Conservation (phyloP, 2,113 vertebrate species). For the Phodopus roborovskii region DNA sequence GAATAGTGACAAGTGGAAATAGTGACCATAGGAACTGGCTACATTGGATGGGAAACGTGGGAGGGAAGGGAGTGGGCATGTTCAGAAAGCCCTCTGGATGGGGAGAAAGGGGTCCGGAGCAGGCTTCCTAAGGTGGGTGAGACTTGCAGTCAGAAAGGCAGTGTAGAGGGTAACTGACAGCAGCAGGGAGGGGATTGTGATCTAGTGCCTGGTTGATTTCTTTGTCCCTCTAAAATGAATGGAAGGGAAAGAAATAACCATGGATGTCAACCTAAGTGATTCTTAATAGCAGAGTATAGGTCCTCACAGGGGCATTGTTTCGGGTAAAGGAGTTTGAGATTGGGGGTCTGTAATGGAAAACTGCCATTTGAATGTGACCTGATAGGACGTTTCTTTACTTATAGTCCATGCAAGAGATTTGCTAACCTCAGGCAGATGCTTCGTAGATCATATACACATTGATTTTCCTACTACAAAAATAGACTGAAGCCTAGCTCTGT, state of each 20-base stretch:
- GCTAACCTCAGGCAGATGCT: not conserved
- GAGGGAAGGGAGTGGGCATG: not conserved
- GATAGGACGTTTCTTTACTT: not conserved
- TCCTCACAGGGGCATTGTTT: not conserved
- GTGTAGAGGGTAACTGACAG: not conserved
- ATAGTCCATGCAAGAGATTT: not conserved
- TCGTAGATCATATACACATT: not conserved
- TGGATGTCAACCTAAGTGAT: not conserved
- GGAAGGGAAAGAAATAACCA: conserved; percentile 26
- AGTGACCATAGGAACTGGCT: not conserved
- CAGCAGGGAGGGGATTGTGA: not conserved
- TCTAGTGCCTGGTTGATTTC: not conserved
- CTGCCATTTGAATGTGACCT: not conserved
- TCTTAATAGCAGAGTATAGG: not conserved
- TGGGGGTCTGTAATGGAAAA: not conserved
- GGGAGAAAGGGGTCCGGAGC: not conserved
- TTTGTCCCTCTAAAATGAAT: not conserved
- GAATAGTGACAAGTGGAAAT: not conserved
- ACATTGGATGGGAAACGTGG: accelerated
- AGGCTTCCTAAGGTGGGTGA: not conserved
- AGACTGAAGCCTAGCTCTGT: not conserved
- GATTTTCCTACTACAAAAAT: not conserved
- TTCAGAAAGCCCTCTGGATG: not conserved
- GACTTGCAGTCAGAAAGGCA: not conserved
- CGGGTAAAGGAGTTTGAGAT: not conserved